phyloP scores from a whole-genome alignment of 2,888 invertebrate species.

The Villa cingulata region DNA sequence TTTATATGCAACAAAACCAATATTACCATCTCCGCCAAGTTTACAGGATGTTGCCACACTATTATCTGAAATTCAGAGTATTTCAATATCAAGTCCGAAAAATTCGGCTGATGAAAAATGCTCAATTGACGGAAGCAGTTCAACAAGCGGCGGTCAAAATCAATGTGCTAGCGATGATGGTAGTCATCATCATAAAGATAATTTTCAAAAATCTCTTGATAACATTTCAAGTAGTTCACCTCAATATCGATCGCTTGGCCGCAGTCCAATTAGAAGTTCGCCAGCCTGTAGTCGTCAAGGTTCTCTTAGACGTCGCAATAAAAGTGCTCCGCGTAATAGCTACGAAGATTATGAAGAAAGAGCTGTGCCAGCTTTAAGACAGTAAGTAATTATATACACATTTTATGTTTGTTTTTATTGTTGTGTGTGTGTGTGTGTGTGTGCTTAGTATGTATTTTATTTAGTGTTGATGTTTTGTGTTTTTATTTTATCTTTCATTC shows the following conservation, averaged over 20 bases:
- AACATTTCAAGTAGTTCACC: slow-evolving; percentile 32
- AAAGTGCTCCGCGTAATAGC: slow-evolving; percentile 53
- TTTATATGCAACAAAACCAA: slow-evolving; percentile 32
- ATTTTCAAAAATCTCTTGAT: slow-evolving; percentile 28
- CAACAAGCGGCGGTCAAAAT: slow-evolving; percentile 14
- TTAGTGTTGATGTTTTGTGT: too few relatives aligned
- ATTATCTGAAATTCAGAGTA: slow-evolving; percentile 26
- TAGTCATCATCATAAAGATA: slow-evolving; percentile 6
- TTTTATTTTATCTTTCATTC: not conserved
- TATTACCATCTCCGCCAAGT: slow-evolving; percentile 32
- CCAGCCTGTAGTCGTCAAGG: slow-evolving; percentile 43
- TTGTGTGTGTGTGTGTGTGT: too few relatives aligned
- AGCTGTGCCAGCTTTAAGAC: slow-evolving; percentile 68
- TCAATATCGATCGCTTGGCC: slow-evolving; percentile 22
- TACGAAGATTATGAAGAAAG: slow-evolving; percentile 82
- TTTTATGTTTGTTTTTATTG: too few relatives aligned
- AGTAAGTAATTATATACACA: slow-evolving; percentile 42
- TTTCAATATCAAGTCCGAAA: slow-evolving; percentile 25
- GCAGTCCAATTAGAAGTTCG: slow-evolving; percentile 36
- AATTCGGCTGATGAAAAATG: slow-evolving; percentile 27
- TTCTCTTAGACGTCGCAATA: slow-evolving; percentile 48
- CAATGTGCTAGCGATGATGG: slow-evolving; percentile 9
- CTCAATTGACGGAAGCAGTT: slow-evolving; percentile 23
- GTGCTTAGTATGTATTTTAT: too few relatives aligned
- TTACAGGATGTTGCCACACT: slow-evolving; percentile 35